These are phyloP conservation scores for Lepus townsendii DNA, from an alignment of 2,797 vertebrate species.

Conservation along the genomic window DNA sequence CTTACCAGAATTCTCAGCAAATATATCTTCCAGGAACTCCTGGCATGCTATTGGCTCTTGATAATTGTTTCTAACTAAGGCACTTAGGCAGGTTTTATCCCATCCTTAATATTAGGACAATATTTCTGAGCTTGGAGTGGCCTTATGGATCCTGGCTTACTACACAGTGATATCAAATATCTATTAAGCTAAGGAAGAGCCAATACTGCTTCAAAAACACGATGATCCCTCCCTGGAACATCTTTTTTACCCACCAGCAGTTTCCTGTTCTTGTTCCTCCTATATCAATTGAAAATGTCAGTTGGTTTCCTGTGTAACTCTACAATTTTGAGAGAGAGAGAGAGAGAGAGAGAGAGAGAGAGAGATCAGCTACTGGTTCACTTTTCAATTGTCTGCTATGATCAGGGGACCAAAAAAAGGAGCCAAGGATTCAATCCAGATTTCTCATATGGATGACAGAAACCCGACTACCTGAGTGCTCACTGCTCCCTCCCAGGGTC, in stretches of 20 bases:
- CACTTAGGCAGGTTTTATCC: not conserved
- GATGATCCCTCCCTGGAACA: not conserved
- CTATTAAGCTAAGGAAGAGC: not conserved
- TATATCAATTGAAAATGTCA: not conserved
- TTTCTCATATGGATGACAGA: too few species aligned
- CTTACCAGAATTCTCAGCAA: not conserved
- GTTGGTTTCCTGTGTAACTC: not conserved
- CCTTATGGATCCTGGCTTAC: not conserved
- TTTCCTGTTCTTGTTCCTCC: not conserved
- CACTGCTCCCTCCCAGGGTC: too few species aligned
- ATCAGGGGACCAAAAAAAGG: too few species aligned
- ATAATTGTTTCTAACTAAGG: not conserved
- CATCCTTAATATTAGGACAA: not conserved
- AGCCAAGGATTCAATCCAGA: too few species aligned
- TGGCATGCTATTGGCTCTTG: not conserved
- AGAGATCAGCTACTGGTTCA: too few species aligned
- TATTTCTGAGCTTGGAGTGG: not conserved
- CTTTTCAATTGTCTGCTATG: too few species aligned
- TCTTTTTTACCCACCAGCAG: not conserved
- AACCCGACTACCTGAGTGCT: too few species aligned
- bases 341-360: too few species aligned
- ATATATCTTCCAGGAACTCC: not conserved
- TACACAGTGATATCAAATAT: not conserved
- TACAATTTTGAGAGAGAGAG: not conserved
- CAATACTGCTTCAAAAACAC: not conserved